Evolutionary conservation across 2,888 invertebrate species (phyloP).

Genomic region (Drosophila mayaguana): DNA sequence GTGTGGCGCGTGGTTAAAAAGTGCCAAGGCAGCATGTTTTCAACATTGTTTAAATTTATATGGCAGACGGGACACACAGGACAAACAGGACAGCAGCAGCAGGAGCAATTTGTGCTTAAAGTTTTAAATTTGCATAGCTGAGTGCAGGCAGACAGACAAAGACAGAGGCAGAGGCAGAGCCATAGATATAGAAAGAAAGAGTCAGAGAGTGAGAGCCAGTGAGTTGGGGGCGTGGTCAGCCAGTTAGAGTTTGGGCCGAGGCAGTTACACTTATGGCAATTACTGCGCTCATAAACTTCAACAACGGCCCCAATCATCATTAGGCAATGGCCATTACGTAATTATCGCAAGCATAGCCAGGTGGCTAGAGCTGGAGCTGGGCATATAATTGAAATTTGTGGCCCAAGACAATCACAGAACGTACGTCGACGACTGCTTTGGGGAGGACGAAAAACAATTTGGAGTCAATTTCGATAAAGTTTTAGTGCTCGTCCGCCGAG

Average conservation of each 20-base stretch:
- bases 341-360: slow-evolving; percentile 76
- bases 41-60: slow-evolving; percentile 80
- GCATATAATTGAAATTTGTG: slow-evolving; percentile 75
- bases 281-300: slow-evolving; percentile 71
- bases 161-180: slow-evolving; percentile 8
- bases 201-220: neutral
- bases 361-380: slow-evolving; percentile 18
- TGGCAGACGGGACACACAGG: slow-evolving; percentile 46
- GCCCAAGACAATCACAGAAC: slow-evolving; percentile 48
- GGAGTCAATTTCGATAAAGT: slow-evolving; percentile 80
- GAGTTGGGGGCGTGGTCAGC: neutral
- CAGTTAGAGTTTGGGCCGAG: slow-evolving; percentile 16
- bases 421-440: neutral
- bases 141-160: slow-evolving; percentile 33
- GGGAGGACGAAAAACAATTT: slow-evolving; percentile 62
- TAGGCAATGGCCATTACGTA: slow-evolving; percentile 76
- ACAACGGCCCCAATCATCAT: slow-evolving; percentile 67
- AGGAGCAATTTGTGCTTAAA: slow-evolving; percentile 69
- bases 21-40: slow-evolving; percentile 80
- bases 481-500: slow-evolving; percentile 46
- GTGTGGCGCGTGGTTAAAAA: slow-evolving; percentile 75
- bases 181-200: too few species aligned
- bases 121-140: slow-evolving; percentile 76
- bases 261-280: slow-evolving; percentile 66
- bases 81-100: slow-evolving; percentile 9